Base-by-base conservation (phyloP, 2,888 invertebrate species). In the Leptura quadrifasciata region DNA sequence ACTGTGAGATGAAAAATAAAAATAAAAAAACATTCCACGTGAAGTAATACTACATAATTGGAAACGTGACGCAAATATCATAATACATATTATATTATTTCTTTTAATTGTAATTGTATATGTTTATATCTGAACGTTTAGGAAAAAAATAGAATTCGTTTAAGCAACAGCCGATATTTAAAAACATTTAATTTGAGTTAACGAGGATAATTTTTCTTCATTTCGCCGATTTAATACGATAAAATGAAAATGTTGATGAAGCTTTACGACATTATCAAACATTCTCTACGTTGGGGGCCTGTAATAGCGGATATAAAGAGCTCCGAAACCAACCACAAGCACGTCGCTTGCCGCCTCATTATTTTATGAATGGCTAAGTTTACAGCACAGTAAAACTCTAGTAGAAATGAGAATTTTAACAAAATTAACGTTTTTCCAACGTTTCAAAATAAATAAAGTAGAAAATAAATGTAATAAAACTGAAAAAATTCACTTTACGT, bases 301-400 rank as follows among this genome's bases (percentile, higher is more conserved):
- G n/a, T 67, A 67, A 67, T 31, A 47, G 20, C n/a, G 2, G 54
- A 27, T 15, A 67, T 67, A 67, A 67, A 67, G 54, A 24, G 27
- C 54, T 17, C 17, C 31, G 35, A 17, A 63, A 39, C 35, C 63
- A 17, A 31, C 63, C 12, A 17, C 35, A 39, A 18, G 17, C 35
- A 10, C 63, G 18, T 4, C 27, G 21, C 57, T 54, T 18, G 61
- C 35, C 39, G 39, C 63, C 63, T 63, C 39, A 63, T 63, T 63
- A 63, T 20, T 63, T 63, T 18, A 63, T 6, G 17, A 63, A 63
- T 18, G 63, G 65, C 52, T 47, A 52, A 65, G 21, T 52, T 31
- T 68, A 68, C 24, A 9, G 68, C 15, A 55, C 54, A 17, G 20
- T n/a, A 9, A n/a, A 55, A 68, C 55, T 18, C 60, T 60, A 18